A percentile compares a stretch with the other conserved stretches of the same genome.
Evolutionary conservation across 2,797 vertebrate species (phyloP).

Genomic region (Gila robusta): DNA sequence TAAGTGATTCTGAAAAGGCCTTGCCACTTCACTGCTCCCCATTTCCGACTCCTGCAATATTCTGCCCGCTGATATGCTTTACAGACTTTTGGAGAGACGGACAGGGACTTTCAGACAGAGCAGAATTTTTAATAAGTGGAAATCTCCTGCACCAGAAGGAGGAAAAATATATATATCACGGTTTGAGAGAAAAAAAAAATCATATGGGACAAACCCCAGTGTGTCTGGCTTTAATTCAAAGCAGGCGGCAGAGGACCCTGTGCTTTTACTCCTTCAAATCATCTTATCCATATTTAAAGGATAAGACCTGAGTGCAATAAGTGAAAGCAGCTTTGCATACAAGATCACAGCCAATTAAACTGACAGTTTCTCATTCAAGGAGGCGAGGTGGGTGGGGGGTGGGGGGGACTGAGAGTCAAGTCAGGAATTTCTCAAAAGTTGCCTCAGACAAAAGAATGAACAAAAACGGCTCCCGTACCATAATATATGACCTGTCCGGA

Average conservation of each 20-base stretch:
- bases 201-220: conserved; percentile 51
- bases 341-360: conserved; percentile 69
- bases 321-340: conserved; percentile 69
- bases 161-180: conserved; percentile 44
- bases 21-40: conserved; percentile 38
- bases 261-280: conserved; percentile 40
- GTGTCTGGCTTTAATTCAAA: conserved; percentile 68
- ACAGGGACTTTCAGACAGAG: conserved; percentile 52
- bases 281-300: conserved; percentile 74
- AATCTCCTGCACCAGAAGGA: conserved; percentile 51
- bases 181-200: conserved; percentile 30
- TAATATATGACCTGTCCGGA: conserved; percentile 36
- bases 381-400: background rate
- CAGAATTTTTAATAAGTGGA: conserved; percentile 59
- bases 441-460: conserved; percentile 46
- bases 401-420: background rate
- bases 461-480: background rate
- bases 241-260: conserved; percentile 45
- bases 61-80: conserved; percentile 40
- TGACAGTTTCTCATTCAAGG: conserved; percentile 61
- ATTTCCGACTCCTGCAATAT: conserved; percentile 35
- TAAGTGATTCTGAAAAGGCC: conserved; percentile 66
- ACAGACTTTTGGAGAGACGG: conserved; percentile 33
- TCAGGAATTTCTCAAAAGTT: conserved; percentile 57
- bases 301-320: conserved; percentile 66